phyloP scores from a whole-genome alignment of 2,888 invertebrate genomes.

The Epiblema foenella region DNA sequence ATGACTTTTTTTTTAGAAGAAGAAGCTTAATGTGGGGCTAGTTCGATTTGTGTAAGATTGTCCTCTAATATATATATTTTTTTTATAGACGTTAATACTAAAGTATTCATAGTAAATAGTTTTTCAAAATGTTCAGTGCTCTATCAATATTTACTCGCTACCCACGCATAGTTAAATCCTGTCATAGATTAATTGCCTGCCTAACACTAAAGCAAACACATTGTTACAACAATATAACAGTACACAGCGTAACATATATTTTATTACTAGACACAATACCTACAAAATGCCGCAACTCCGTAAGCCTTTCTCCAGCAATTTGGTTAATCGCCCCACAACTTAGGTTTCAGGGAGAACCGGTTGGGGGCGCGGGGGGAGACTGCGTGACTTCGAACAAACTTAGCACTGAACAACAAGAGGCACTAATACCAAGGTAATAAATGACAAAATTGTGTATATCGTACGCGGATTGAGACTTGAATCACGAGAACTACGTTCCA shows the following conservation, averaged over 20 bases:
- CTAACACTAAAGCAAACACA: neutral
- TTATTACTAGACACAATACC: constrained; percentile 38
- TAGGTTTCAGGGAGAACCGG: constrained; percentile 36
- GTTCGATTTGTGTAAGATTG: too few species aligned
- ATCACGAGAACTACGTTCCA: constrained; percentile 27
- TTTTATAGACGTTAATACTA: too few species aligned
- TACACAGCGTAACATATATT: constrained; percentile 33
- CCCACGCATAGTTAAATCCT: neutral
- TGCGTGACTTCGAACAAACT: constrained; percentile 66
- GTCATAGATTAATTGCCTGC: neutral
- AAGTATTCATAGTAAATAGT: too few species aligned
- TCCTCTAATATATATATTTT: too few species aligned
- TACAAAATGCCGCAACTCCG: constrained; percentile 62
- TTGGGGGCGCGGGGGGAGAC: constrained; percentile 45
- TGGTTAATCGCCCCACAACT: constrained; percentile 66
- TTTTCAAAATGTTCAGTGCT: too few species aligned
- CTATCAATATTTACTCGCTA: too few species aligned
- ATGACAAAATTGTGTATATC: constrained; percentile 38
- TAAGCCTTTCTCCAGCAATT: constrained; percentile 68
- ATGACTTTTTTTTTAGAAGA: too few species aligned
- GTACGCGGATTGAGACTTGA: constrained; percentile 22
- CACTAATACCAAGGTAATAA: constrained; percentile 38
- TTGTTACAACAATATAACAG: constrained; percentile 6
- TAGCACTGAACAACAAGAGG: constrained; percentile 48
- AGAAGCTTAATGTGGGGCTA: too few species aligned